Base-by-base conservation (phyloP, 2,888 invertebrate genomes). In the Xestobium rufovillosum region DNA sequence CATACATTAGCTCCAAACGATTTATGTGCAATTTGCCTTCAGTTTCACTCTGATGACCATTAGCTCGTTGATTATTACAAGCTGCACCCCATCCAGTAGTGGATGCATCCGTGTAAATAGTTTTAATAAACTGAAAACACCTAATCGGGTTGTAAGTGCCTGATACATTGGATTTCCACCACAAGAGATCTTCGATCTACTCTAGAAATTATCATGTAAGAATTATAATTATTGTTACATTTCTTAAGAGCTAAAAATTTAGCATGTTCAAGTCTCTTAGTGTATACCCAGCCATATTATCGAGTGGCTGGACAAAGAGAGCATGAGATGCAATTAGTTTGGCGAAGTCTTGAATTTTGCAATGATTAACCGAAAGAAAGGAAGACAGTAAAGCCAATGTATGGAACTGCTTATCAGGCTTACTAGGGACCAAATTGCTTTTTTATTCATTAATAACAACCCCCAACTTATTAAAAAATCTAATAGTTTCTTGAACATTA, bases 361-460 rank as follows among this genome's bases (percentile, higher is more conserved):
- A 19, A n/a, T n/a, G 23, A 19, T 6, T 8, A 8, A 8, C n/a
- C 23, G n/a, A 19, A 19, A n/a, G 23, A n/a, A 19, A 19, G 6
- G 23, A 19, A 8, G n/a, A n/a, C 23, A n/a, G n/a, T 19, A 19
- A 19, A 8, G n/a, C 23, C n/a, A 8, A 8, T 6, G 23, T 19
- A 8, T n/a, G 15, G 3, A 31, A 6, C 19, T 4, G 8, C 29
- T 41, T 42, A 14, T 43, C 41, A 15, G 14, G 14, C 25, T 42
- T 34, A 12, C 13, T 28, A 13, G 48, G 49, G 3, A 31, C 13
- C 9, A 43, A 19, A 1, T 15, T 13, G 17, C 37, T 31, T 31
- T 47, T 48, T 31, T 40, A 26, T 15, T 19, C 16, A 38, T 48
- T 44, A 14, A 48, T 36, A 15, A 48, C 14, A 34, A 47, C 44